Percentiles rank a stretch among this genome's conserved stretches.
These are phyloP conservation scores for Paracanthobrama guichenoti DNA, from an alignment of 2,113 vertebrate genomes.

Conservation along the genomic window DNA sequence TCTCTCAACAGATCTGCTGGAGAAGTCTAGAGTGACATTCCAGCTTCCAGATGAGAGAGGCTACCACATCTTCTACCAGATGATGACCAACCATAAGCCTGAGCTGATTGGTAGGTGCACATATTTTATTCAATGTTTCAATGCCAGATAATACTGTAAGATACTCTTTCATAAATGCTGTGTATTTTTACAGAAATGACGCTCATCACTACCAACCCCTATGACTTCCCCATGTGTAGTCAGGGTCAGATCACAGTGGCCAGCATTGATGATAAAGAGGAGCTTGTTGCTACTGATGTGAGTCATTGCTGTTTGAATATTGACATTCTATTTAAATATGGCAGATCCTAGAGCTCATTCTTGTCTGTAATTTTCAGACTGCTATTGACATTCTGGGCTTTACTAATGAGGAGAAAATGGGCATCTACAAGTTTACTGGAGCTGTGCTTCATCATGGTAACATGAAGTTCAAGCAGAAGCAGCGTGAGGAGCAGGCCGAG, in stretches of 20 bases:
- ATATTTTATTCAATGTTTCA: neutral
- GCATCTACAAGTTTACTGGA: slow-evolving; percentile 65
- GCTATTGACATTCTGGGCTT: slow-evolving; percentile 56
- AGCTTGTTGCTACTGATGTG: slow-evolving; percentile 85
- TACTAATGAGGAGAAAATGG: slow-evolving; percentile 34
- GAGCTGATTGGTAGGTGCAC: slow-evolving; percentile 54
- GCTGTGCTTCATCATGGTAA: slow-evolving; percentile 77
- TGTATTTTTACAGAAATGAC: slow-evolving; percentile 57
- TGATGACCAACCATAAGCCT: slow-evolving; percentile 61
- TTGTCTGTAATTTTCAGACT: slow-evolving; percentile 19
- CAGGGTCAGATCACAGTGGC: slow-evolving; percentile 83
- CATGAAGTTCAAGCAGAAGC: slow-evolving; percentile 83
- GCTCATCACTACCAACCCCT: slow-evolving; percentile 83
- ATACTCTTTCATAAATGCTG: neutral
- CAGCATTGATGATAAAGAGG: slow-evolving; percentile 85
- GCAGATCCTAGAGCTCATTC: neutral
- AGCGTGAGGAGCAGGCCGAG: slow-evolving; percentile 80
- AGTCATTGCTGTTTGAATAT: slow-evolving; percentile 50
- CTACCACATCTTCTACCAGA: slow-evolving; percentile 55
- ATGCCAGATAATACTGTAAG: neutral
- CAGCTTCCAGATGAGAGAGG: too few species aligned
- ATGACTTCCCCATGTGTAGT: slow-evolving; percentile 81
- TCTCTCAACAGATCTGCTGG: too few species aligned
- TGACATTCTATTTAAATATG: neutral
- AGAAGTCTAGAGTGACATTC: too few species aligned